A percentile compares a stretch with the other conserved stretches of the same genome.
Evolutionary conservation across 2,113 vertebrate species (phyloP).

Genomic region (Dasyornis broadbenti): DNA sequence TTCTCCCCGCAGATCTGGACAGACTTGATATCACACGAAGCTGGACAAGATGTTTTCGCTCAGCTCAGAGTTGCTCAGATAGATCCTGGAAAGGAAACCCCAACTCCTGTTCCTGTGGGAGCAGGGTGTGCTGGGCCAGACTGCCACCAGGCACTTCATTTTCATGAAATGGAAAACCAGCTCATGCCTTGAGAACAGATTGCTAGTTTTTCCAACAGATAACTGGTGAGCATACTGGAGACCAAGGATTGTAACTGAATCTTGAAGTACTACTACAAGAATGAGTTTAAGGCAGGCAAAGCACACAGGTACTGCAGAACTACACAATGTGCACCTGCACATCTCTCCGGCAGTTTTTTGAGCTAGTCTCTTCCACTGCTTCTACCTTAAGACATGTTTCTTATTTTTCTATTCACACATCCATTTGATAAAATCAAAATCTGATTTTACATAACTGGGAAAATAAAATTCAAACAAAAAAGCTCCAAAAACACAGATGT

Average conservation of each 20-base stretch:
- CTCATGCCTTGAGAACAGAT: background rate
- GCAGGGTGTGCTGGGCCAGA: background rate
- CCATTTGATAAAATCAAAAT: background rate
- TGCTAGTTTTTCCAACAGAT: background rate
- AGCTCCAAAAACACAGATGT: background rate
- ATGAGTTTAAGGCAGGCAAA: background rate
- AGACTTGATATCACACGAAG: background rate
- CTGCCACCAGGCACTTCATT: background rate
- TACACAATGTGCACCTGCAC: background rate
- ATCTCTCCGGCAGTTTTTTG: background rate
- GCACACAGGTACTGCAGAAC: background rate
- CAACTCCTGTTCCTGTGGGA: background rate
- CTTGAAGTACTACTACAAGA: background rate
- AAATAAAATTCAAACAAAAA: background rate
- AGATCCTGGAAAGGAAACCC: background rate
- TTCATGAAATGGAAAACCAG: background rate
- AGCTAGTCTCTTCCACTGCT: background rate
- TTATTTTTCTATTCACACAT: background rate
- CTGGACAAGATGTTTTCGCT: background rate
- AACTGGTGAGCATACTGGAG: background rate
- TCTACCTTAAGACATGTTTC: background rate
- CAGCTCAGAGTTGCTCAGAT: background rate
- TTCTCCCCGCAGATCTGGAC: background rate
- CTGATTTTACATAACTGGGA: background rate
- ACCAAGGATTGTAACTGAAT: background rate